phyloP scores from a whole-genome alignment of 2,797 vertebrate genomes.

The Chromis chromis region DNA sequence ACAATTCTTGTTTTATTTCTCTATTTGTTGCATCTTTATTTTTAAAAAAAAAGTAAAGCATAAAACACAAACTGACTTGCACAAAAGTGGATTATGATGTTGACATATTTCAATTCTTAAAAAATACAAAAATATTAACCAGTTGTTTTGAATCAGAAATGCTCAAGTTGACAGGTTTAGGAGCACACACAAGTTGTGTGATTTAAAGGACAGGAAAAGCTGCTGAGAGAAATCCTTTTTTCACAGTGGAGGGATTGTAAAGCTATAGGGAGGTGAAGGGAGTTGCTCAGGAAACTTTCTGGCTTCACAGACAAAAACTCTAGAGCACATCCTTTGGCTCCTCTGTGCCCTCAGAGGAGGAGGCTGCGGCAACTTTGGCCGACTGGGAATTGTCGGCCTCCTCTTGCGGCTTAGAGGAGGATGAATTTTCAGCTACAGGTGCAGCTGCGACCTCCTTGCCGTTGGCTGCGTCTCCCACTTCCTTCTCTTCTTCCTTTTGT shows the following conservation, averaged over 20 bases:
- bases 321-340: constrained; percentile 42
- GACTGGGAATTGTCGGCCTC: constrained; percentile 5
- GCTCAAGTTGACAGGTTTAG: background rate
- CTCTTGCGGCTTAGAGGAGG: constrained; percentile 32
- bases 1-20: background rate
- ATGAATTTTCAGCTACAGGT: constrained; percentile 18
- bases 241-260: background rate
- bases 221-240: background rate
- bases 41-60: background rate
- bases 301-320: constrained; percentile 5
- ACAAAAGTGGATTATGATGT: background rate
- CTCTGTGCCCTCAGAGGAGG: constrained; percentile 25
- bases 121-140: constrained; percentile 7
- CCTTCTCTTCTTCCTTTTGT: constrained; percentile 28
- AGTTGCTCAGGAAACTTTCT: constrained; percentile 28
- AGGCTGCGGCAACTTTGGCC: background rate
- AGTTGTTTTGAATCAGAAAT: background rate
- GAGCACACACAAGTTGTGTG: background rate
- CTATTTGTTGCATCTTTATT: no score
- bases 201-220: constrained; percentile 12
- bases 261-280: constrained; percentile 6
- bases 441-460: constrained; percentile 6
- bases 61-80: background rate
- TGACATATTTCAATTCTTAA: background rate
- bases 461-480: constrained; percentile 5